These are phyloP conservation scores for Limnodromus scolopaceus DNA, from an alignment of 2,797 vertebrate genomes.

Conservation along the genomic window DNA sequence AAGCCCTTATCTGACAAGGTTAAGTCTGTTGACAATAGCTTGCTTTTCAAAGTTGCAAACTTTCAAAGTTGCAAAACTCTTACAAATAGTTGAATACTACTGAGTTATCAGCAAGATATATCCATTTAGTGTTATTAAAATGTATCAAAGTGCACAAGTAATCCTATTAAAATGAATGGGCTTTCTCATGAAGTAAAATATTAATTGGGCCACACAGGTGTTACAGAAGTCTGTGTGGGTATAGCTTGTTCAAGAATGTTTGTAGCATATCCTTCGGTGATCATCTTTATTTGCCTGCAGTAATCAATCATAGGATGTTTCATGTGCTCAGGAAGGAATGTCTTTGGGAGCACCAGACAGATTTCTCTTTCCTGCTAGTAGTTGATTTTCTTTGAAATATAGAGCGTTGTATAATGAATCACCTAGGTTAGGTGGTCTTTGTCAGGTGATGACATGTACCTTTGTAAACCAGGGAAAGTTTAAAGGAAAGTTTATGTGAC, in stretches of 20 bases:
- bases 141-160: not conserved
- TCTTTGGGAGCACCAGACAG: not conserved
- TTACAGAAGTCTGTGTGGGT: not conserved
- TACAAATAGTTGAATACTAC: not conserved
- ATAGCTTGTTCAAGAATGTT: not conserved
- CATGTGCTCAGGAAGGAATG: not conserved
- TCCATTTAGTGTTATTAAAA: not conserved
- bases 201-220: not conserved
- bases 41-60: conserved; percentile 16
- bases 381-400: not conserved
- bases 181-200: not conserved
- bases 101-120: not conserved
- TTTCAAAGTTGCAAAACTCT: conserved; percentile 20
- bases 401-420: not conserved
- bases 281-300: not conserved
- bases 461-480: not conserved
- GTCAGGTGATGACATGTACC: not conserved
- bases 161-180: not conserved
- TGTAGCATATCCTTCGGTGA: not conserved
- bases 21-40: conserved; percentile 3
- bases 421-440: not conserved
- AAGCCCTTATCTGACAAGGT: not conserved
- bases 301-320: not conserved
- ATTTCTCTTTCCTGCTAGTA: not conserved
- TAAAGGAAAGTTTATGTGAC: not conserved